phyloP scores from a whole-genome alignment of 2,888 invertebrate species.

The Andrena hattorfiana region DNA sequence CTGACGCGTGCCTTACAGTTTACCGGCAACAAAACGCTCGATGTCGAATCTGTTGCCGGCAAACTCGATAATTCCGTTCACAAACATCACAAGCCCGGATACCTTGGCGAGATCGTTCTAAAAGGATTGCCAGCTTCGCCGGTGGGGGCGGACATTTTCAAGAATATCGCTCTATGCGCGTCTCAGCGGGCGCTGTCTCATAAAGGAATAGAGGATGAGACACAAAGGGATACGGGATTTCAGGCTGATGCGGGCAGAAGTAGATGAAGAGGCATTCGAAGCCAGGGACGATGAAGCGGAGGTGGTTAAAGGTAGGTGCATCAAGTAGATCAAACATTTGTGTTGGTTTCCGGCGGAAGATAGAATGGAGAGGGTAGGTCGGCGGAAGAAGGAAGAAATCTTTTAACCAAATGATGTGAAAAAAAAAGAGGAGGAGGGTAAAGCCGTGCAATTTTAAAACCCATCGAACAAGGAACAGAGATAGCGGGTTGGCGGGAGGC shows the following conservation, averaged over 20 bases:
- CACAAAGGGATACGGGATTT: slow-evolving; percentile 28
- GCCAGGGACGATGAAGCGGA: slow-evolving; percentile 60
- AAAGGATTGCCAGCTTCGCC: neutral
- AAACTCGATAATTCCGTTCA: too few species aligned
- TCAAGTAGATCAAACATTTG: slow-evolving; percentile 70
- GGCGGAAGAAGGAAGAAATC: slow-evolving; percentile 43
- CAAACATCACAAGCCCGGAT: too few species aligned
- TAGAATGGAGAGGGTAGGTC: slow-evolving; percentile 3
- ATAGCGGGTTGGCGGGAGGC: slow-evolving; percentile 44
- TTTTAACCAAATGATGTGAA: slow-evolving; percentile 66
- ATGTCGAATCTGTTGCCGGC: too few species aligned
- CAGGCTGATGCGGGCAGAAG: slow-evolving; percentile 10
- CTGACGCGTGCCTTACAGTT: too few species aligned
- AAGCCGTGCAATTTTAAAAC: slow-evolving; percentile 57
- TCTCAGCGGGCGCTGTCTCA: neutral
- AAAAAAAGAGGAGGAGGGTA: neutral
- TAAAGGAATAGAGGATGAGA: slow-evolving; percentile 1
- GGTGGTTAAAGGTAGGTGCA: slow-evolving; percentile 57
- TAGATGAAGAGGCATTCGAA: slow-evolving; percentile 42
- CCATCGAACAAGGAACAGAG: slow-evolving; percentile 29
- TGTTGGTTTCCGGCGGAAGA: slow-evolving; percentile 32
- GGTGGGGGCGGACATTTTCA: neutral
- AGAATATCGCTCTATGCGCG: neutral
- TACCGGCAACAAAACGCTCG: too few species aligned
- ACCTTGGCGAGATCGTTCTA: neutral